Conservation (phyloP, 2,797 vertebrate species). For the Propithecus deckenii region DNA sequence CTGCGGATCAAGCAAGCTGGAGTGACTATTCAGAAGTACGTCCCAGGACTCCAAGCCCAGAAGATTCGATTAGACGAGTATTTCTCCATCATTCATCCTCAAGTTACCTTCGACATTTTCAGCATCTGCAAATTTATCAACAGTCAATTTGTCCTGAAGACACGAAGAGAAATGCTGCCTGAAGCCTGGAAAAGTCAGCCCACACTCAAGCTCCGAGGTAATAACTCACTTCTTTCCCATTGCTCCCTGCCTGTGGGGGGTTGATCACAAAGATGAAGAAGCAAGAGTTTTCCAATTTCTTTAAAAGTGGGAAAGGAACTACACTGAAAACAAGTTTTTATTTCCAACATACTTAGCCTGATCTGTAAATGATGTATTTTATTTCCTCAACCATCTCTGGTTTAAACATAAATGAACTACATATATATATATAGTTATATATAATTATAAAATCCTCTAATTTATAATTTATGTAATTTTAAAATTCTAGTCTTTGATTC, state of each 20-base stretch:
- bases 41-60: slow-evolving; percentile 82
- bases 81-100: slow-evolving; percentile 87
- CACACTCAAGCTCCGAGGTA: slow-evolving; percentile 85
- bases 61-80: slow-evolving; percentile 82
- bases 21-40: slow-evolving; percentile 88
- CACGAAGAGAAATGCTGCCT: slow-evolving; percentile 78
- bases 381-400: neutral
- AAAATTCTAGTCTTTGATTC: neutral
- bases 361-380: neutral
- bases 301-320: neutral
- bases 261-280: neutral
- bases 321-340: neutral
- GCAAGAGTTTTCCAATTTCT: neutral
- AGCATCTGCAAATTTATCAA: slow-evolving; percentile 85
- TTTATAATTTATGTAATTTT: neutral
- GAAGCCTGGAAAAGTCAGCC: slow-evolving; percentile 74
- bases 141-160: slow-evolving; percentile 86
- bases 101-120: slow-evolving; percentile 83
- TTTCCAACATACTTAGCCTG: neutral
- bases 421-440: neutral
- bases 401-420: slow-evolving; percentile 2
- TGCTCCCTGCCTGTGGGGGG: neutral
- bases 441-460: neutral
- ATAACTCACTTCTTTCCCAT: neutral
- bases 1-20: slow-evolving; percentile 87